These are phyloP conservation scores for Palythoa grandiflora DNA, from an alignment of 92 coral and sea anemone species.

Conservation along the genomic window DNA sequence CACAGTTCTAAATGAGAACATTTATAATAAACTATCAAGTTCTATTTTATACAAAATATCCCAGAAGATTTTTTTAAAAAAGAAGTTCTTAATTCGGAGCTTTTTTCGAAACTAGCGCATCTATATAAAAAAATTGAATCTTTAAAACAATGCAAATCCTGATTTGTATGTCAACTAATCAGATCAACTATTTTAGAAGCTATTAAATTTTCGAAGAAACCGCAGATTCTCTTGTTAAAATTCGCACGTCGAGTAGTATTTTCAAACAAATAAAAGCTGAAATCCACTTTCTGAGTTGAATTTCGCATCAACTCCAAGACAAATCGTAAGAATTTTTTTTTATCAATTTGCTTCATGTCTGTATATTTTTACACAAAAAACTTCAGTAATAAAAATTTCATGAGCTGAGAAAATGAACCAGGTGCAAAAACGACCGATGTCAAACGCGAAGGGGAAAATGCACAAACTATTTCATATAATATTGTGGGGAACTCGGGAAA, in stretches of 20 bases:
- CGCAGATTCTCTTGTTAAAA: neutral
- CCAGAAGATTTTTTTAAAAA: no score
- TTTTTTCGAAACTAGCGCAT: no score
- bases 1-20: neutral
- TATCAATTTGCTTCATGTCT: no score
- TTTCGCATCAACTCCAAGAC: neutral
- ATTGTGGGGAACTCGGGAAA: neutral
- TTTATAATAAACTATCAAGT: neutral
- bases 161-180: constrained; percentile 1
- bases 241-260: neutral
- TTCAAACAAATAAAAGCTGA: no score
- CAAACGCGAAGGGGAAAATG: neutral
- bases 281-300: neutral
- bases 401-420: neutral
- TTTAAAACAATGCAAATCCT: neutral
- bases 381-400: neutral
- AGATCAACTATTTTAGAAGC: neutral
- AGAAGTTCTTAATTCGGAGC: no score
- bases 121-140: no score
- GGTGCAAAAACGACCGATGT: neutral
- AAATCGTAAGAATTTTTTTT: no score
- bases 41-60: neutral
- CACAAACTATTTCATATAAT: neutral
- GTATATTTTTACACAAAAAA: neutral
- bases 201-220: neutral